Evolutionary conservation across 2,113 vertebrate species (phyloP).

Genomic region (Eulacestoma nigropectus): DNA sequence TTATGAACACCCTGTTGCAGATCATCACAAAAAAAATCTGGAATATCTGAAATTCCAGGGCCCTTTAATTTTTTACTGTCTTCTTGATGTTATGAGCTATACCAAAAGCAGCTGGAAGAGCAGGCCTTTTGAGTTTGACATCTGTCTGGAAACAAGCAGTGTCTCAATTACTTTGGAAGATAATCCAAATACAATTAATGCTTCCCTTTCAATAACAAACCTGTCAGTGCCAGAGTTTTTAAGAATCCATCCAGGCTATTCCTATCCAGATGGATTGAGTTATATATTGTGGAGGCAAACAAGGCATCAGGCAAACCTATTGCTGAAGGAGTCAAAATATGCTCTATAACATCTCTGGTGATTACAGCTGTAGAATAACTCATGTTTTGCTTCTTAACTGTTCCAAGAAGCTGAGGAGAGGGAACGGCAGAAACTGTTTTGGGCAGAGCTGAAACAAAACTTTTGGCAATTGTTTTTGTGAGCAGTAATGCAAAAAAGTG

Average conservation of each 20-base stretch:
- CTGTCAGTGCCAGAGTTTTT: constrained; percentile 30
- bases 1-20: background rate
- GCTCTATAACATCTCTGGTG: constrained; percentile 34
- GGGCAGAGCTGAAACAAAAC: constrained; percentile 31
- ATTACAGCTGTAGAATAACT: constrained; percentile 45
- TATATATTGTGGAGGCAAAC: background rate
- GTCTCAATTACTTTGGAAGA: constrained; percentile 26
- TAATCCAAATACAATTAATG: constrained; percentile 40
- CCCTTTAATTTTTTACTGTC: background rate
- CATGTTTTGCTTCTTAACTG: constrained; percentile 24
- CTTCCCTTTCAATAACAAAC: constrained; percentile 28
- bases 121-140: background rate
- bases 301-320: constrained; percentile 4
- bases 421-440: constrained; percentile 34
- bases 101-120: constrained; percentile 9
- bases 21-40: background rate
- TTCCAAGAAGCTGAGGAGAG: constrained; percentile 40
- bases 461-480: background rate
- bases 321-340: constrained; percentile 35
- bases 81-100: background rate
- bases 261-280: constrained; percentile 42
- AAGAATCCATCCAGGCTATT: constrained; percentile 5
- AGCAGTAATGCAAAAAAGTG: background rate
- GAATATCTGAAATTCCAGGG: background rate
- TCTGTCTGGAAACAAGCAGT: constrained; percentile 15